Conservation (phyloP, 1,140 invertebrate genomes). For the Rhynchophorus ferrugineus region DNA sequence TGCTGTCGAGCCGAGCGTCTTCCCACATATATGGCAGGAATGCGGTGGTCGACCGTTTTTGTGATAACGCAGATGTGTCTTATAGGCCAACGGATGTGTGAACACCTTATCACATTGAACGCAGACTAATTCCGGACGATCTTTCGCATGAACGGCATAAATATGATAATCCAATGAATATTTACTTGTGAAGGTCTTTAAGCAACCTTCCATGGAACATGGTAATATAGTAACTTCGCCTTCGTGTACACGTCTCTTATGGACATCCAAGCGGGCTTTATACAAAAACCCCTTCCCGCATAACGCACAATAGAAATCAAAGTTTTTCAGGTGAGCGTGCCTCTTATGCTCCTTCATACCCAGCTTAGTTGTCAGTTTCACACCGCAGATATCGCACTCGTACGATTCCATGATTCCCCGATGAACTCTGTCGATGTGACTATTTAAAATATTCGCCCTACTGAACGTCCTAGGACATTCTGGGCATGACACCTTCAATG, state of each 20-base stretch:
- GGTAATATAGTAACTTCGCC: conserved; percentile 11
- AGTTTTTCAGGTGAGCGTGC: conserved; percentile 8
- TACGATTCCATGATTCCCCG: background rate
- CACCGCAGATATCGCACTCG: conserved; percentile 3
- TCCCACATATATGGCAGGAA: conserved; percentile 29
- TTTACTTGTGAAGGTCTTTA: conserved; percentile 23
- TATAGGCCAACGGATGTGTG: background rate
- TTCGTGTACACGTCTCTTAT: conserved; percentile 14
- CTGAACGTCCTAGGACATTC: background rate
- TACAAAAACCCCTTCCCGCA: conserved; percentile 14
- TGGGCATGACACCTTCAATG: background rate
- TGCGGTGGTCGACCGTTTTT: background rate
- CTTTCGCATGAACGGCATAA: background rate
- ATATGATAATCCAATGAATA: conserved; percentile 12
- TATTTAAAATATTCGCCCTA: background rate
- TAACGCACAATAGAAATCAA: conserved; percentile 11
- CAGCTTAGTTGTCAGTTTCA: background rate
- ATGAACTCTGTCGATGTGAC: background rate
- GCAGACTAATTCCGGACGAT: background rate
- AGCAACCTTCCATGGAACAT: conserved; percentile 19
- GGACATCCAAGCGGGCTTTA: background rate
- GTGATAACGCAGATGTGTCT: conserved; percentile 1
- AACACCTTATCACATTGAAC: conserved; percentile 1
- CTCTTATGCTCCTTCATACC: conserved; percentile 7
- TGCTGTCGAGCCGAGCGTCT: background rate